Evolutionary conservation across 2,888 invertebrate species (phyloP), one percentile per base, ranked within the genome.

Genomic region (Drosophila falleni): DNA sequence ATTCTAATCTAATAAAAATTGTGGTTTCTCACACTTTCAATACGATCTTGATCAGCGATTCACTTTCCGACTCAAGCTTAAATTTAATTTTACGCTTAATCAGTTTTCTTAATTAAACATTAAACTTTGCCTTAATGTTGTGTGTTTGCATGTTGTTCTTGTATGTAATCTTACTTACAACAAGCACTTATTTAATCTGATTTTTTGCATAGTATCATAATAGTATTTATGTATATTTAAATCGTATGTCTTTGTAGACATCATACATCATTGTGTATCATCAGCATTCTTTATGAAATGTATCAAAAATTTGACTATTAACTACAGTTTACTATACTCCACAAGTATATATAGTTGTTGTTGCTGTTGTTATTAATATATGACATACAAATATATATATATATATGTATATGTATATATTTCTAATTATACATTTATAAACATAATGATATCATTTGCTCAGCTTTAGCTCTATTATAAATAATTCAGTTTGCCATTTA

Each of bases 271-370:
- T 74, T 46, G 51, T 61, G 39, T 63, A 50, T 49, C 16, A 49
- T 70, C 44, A 55, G 50, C 65, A 51, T 64, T 67, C 51, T 58
- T 82, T 81, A 78, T 85, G 83, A 80, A 83, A 74, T 83, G 87
- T 84, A 84, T 89, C 89, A 84, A 84, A 84, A 84, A 84, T 84
- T 84, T 87, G 79, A 87, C 84, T 84, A 89, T 87, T 89, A 74
- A 68, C 84, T 84, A 84, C 84, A 83, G 78, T 85, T 87, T 62
- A 63, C 78, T 80, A 73, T 84, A 62, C 60, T 76, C 47, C 64
- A 60, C 59, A 5, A 56, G 56, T 61, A 55, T 62, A 72, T 69
- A 71, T 75, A 80, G 64, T 60, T 58, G n/a, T 50, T 66, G 33
- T 46, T 42, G 33, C 5, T 49, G 39, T 41, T 54, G 9, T 23